Percentiles rank a stretch among this genome's conserved stretches.
These are phyloP conservation scores for Acromyrmex charruanus DNA, from an alignment of 1,140 invertebrate species.

Conservation along the genomic window DNA sequence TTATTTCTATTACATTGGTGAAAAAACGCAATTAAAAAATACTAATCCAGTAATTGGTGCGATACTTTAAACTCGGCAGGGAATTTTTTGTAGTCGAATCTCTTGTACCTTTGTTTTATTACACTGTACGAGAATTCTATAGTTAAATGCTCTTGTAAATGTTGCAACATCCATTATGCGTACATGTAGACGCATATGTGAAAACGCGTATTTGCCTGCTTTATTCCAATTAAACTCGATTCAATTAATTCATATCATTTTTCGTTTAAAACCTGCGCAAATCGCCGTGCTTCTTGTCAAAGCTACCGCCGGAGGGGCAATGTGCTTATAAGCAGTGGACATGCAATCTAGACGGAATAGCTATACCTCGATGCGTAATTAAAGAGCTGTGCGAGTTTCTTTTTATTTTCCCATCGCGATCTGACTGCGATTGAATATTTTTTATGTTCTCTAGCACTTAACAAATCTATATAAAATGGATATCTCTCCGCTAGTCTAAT, in stretches of 20 bases:
- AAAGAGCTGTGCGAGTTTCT: slow-evolving; percentile 37
- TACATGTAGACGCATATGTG: neutral
- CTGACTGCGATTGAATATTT: slow-evolving; percentile 49
- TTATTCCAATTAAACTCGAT: slow-evolving; percentile 61
- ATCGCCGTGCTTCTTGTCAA: slow-evolving; percentile 43
- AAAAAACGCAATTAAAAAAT: slow-evolving; percentile 40
- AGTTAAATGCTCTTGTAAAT: slow-evolving; percentile 49
- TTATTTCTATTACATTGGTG: neutral
- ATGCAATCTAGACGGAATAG: slow-evolving; percentile 50
- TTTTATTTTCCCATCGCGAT: slow-evolving; percentile 34
- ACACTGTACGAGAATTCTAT: neutral
- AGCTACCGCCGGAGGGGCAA: slow-evolving; percentile 44
- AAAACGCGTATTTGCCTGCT: slow-evolving; percentile 41
- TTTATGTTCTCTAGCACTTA: slow-evolving; percentile 35
- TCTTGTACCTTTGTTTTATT: slow-evolving; percentile 32
- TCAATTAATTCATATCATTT: slow-evolving; percentile 61
- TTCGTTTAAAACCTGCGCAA: slow-evolving; percentile 44
- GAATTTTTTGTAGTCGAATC: slow-evolving; percentile 47
- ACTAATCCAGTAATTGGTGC: slow-evolving; percentile 48
- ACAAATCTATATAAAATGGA: slow-evolving; percentile 50
- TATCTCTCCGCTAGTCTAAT: slow-evolving; percentile 41
- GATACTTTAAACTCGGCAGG: slow-evolving; percentile 15
- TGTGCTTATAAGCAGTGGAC: slow-evolving; percentile 54
- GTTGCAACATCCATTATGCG: slow-evolving; percentile 27
- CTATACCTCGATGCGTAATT: slow-evolving; percentile 47